A percentile compares a stretch with the other conserved stretches of the same genome.
These are phyloP conservation scores for Edolisoma coerulescens DNA, from an alignment of 2,113 vertebrate species.

Conservation along the genomic window DNA sequence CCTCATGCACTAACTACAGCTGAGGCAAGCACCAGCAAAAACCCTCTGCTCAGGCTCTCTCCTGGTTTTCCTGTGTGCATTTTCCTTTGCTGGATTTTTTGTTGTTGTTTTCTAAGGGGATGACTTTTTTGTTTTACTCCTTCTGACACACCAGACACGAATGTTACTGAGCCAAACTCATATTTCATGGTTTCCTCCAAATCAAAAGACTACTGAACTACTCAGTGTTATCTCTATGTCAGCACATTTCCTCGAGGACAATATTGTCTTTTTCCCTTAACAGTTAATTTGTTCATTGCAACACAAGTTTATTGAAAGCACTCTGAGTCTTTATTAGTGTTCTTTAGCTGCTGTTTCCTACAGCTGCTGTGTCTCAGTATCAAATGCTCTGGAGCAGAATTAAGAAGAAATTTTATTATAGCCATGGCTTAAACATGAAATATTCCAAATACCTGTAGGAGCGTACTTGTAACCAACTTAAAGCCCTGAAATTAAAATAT, in stretches of 20 bases:
- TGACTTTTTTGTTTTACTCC: constrained; percentile 8
- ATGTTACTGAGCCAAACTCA: not conserved
- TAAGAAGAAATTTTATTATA: not conserved
- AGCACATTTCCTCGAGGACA: not conserved
- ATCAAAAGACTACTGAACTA: constrained; percentile 1
- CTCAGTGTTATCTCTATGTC: constrained; percentile 24
- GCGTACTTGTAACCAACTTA: not conserved
- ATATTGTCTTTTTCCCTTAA: not conserved
- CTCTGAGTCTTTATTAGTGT: constrained; percentile 37
- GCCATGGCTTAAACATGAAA: not conserved
- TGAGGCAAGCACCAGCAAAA: not conserved
- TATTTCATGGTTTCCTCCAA: not conserved
- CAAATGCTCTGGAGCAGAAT: not conserved
- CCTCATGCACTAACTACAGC: rapidly evolving
- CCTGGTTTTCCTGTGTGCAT: not conserved
- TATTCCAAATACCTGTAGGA: not conserved
- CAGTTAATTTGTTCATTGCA: constrained; percentile 50
- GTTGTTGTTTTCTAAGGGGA: not conserved
- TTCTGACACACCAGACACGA: not conserved
- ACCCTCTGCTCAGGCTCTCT: not conserved
- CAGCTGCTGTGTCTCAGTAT: not conserved
- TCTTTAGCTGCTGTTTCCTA: not conserved
- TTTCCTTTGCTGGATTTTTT: not conserved
- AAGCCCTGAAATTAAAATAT: not conserved
- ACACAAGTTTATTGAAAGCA: constrained; percentile 39